These are phyloP conservation scores for Campylomormyrus numenius DNA, from an alignment of 2,113 vertebrate species.

Conservation along the genomic window DNA sequence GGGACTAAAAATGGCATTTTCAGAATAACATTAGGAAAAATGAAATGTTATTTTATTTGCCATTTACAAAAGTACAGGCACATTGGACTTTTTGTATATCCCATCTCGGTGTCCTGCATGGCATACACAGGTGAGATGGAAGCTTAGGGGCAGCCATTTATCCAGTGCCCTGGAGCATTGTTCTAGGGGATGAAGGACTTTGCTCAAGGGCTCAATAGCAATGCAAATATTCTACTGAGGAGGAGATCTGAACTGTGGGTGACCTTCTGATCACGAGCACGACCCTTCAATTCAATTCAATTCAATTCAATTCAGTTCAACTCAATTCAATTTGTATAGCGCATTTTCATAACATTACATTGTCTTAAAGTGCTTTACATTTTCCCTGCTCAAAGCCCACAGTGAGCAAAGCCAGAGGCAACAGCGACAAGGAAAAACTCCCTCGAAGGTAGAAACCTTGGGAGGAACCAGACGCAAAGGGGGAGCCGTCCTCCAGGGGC, in stretches of 20 bases:
- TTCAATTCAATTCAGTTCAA: too few species aligned
- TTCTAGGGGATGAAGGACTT: not conserved
- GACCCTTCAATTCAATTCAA: too few species aligned
- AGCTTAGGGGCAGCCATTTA: not conserved
- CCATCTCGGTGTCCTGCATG: not conserved
- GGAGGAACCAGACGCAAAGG: too few species aligned
- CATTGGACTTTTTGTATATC: not conserved
- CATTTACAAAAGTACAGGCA: not conserved
- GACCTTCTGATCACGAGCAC: not conserved
- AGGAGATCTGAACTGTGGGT: not conserved
- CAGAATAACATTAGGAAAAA: not conserved
- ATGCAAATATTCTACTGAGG: not conserved
- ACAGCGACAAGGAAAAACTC: too few species aligned
- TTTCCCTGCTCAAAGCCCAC: too few species aligned
- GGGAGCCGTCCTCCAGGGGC: too few species aligned
- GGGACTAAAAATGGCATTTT: not conserved
- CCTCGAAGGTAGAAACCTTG: too few species aligned
- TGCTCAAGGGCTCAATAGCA: not conserved
- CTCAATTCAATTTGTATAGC: too few species aligned
- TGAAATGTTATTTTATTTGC: not conserved
- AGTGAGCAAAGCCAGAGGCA: too few species aligned
- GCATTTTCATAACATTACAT: too few species aligned
- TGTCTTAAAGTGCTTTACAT: too few species aligned
- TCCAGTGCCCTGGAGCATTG: not conserved
- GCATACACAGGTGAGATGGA: not conserved